Conservation (phyloP, 2,113 vertebrate genomes). For the Lepisosteus osseus region DNA sequence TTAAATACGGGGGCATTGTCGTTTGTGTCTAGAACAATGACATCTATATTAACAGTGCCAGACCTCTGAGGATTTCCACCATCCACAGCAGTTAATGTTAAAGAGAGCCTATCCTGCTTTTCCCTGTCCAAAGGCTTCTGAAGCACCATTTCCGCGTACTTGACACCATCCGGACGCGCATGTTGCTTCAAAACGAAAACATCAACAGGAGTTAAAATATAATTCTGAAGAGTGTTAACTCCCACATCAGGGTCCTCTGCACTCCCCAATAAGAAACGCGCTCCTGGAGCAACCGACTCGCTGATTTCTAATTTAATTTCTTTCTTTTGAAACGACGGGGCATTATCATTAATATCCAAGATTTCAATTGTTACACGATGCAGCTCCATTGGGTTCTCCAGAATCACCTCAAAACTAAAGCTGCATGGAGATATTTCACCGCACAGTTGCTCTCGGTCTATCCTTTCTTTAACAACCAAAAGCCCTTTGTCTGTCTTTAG, state of each 20-base stretch:
- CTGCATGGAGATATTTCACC: slow-evolving; percentile 39
- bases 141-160: slow-evolving; percentile 51
- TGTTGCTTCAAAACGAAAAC: slow-evolving; percentile 30
- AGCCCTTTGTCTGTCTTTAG: slow-evolving; percentile 51
- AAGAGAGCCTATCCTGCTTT: slow-evolving; percentile 32
- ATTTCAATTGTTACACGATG: slow-evolving; percentile 43
- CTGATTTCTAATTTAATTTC: slow-evolving; percentile 47
- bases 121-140: slow-evolving; percentile 53
- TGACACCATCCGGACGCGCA: slow-evolving; percentile 21
- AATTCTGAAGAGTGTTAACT: slow-evolving; percentile 42
- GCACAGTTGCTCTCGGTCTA: slow-evolving; percentile 52
- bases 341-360: slow-evolving; percentile 47
- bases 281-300: slow-evolving; percentile 34
- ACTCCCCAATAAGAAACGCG: slow-evolving; percentile 41
- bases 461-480: slow-evolving; percentile 41
- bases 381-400: slow-evolving; percentile 53
- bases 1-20: slow-evolving; percentile 67
- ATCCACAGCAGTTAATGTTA: slow-evolving; percentile 50
- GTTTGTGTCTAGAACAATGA: slow-evolving; percentile 70
- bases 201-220: slow-evolving; percentile 23
- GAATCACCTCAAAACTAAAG: slow-evolving; percentile 45
- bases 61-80: slow-evolving; percentile 50
- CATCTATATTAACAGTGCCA: slow-evolving; percentile 46
- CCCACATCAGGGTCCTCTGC: slow-evolving; percentile 45
- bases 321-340: slow-evolving; percentile 50